phyloP scores from a whole-genome alignment of 2,797 vertebrate genomes.

The Cynodonichthys magdalenae region DNA sequence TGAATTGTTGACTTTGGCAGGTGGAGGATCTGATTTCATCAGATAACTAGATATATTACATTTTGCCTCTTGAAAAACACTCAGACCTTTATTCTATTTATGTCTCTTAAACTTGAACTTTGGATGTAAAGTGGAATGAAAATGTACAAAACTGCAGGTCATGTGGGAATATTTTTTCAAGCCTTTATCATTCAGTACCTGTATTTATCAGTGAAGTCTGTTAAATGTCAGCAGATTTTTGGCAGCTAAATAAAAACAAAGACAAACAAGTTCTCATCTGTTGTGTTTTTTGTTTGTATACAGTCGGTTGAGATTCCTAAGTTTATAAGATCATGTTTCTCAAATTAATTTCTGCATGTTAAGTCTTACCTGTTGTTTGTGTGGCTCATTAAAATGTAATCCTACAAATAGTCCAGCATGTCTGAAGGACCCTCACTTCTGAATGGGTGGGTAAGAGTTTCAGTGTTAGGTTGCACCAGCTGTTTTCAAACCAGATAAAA shows the following conservation, averaged over 20 bases:
- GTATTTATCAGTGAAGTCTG: neutral
- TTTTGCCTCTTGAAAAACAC: no score
- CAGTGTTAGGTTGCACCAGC: neutral
- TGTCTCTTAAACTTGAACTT: neutral
- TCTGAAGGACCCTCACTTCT: neutral
- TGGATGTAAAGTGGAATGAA: neutral
- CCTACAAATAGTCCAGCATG: no score
- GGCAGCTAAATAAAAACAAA: neutral
- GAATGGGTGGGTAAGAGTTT: neutral
- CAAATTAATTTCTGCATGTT: slow-evolving; percentile 2
- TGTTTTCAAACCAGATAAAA: slow-evolving; percentile 1
- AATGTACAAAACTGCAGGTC: neutral
- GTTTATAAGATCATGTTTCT: slow-evolving; percentile 1
- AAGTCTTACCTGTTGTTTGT: slow-evolving; percentile 6
- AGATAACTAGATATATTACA: no score
- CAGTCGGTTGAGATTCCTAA: neutral
- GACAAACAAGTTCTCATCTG: slow-evolving; percentile 18
- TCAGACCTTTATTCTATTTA: no score
- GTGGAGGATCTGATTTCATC: no score
- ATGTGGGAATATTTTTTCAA: neutral
- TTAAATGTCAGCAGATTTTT: slow-evolving; percentile 2
- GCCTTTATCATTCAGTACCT: neutral
- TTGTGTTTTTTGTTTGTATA: slow-evolving; percentile 7
- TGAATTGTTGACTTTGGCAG: no score
- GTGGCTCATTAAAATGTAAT: neutral